A percentile compares a stretch with the other conserved stretches of the same genome.
These are phyloP conservation scores for Myodes glareolus DNA, from an alignment of 2,113 vertebrate genomes.

Conservation along the genomic window DNA sequence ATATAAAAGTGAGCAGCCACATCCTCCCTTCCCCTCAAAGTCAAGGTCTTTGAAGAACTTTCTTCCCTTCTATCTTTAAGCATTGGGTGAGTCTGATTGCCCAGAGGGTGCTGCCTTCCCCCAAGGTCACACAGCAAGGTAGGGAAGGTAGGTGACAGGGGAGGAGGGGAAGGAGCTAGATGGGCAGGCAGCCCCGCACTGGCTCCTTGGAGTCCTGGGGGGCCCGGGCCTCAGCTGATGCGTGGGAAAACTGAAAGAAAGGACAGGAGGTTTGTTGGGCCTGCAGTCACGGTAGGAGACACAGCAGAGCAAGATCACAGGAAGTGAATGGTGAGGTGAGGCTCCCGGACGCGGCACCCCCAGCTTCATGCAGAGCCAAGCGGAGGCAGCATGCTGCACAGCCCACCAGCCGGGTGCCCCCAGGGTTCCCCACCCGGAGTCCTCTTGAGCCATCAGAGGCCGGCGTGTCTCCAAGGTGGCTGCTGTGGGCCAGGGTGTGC, in stretches of 20 bases:
- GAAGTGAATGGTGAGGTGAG: conserved; percentile 17
- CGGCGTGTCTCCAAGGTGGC: background rate
- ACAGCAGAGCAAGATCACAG: background rate
- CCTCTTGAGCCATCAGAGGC: conserved; percentile 40
- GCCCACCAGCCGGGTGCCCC: conserved; percentile 24
- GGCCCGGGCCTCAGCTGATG: conserved; percentile 72
- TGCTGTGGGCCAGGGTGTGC: background rate
- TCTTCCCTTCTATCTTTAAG: conserved; percentile 61
- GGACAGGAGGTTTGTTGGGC: conserved; percentile 61
- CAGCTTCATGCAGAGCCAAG: conserved; percentile 62
- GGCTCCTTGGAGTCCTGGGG: conserved; percentile 80
- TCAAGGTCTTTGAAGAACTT: conserved; percentile 54
- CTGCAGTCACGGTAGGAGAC: background rate
- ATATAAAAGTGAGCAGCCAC: conserved; percentile 32
- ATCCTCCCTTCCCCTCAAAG: background rate
- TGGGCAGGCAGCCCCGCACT: conserved; percentile 77
- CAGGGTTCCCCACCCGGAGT: background rate
- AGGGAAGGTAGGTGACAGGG: background rate
- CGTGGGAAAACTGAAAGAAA: conserved; percentile 80
- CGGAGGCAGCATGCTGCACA: conserved; percentile 65
- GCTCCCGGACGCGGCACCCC: conserved; percentile 14
- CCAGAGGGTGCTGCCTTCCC: conserved; percentile 26
- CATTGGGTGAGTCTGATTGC: conserved; percentile 2
- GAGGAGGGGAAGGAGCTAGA: conserved; percentile 66
- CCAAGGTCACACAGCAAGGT: conserved; percentile 45